phyloP scores from a whole-genome alignment of 2,888 invertebrate species.

The Philhelius pedissequus region DNA sequence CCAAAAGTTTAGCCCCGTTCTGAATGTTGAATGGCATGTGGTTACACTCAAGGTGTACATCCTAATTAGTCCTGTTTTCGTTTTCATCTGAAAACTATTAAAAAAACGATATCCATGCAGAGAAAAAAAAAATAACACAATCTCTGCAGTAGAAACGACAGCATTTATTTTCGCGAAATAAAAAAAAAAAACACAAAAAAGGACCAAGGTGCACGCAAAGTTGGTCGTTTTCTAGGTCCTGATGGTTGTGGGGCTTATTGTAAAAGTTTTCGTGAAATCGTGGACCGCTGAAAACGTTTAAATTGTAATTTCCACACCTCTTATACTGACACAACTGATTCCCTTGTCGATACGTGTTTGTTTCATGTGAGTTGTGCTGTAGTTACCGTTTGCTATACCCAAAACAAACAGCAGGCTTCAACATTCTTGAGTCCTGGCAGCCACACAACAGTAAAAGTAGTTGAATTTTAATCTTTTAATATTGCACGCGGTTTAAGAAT shows the following conservation, averaged over 20 bases:
- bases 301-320: slow-evolving; percentile 67
- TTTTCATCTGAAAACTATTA: slow-evolving; percentile 36
- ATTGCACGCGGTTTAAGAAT: slow-evolving; percentile 19
- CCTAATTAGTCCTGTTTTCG: slow-evolving; percentile 63
- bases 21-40: slow-evolving; percentile 46
- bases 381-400: not conserved
- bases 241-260: slow-evolving; percentile 48
- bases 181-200: slow-evolving; percentile 7
- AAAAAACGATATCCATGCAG: slow-evolving; percentile 15
- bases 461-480: slow-evolving; percentile 61
- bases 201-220: slow-evolving; percentile 35
- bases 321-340: slow-evolving; percentile 61
- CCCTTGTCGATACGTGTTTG: slow-evolving; percentile 57
- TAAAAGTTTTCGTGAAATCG: slow-evolving; percentile 60
- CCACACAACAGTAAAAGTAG: not conserved
- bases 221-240: slow-evolving; percentile 41
- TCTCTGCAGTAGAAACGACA: slow-evolving; percentile 12
- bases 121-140: slow-evolving; percentile 8
- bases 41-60: slow-evolving; percentile 55
- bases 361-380: slow-evolving; percentile 34
- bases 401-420: slow-evolving; percentile 50
- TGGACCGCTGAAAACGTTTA: slow-evolving; percentile 65
- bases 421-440: not conserved
- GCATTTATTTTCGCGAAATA: not conserved
- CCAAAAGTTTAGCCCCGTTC: slow-evolving; percentile 46